Evolutionary conservation across 2,113 vertebrate genomes (phyloP).

Genomic region (Urocitellus parryii): DNA sequence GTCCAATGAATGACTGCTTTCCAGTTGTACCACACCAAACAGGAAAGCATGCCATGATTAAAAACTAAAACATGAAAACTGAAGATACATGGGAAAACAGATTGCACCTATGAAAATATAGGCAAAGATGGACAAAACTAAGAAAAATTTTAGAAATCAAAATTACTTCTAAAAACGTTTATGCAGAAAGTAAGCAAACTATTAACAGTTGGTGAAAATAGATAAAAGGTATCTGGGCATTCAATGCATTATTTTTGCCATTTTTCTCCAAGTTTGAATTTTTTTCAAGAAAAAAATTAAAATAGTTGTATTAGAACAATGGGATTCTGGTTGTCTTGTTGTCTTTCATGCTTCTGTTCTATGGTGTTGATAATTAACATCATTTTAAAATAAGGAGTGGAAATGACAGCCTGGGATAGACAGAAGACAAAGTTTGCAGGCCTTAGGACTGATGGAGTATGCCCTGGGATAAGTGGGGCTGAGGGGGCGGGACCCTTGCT

Average conservation of each 20-base stretch:
- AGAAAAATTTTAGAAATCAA: not conserved
- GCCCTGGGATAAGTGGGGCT: not conserved
- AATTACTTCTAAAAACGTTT: not conserved
- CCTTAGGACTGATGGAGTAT: not conserved
- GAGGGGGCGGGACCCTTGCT: too few relatives aligned
- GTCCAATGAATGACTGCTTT: not conserved
- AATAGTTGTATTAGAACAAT: not conserved
- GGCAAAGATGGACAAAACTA: not conserved
- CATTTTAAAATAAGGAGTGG: not conserved
- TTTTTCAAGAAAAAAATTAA: conserved; percentile 1
- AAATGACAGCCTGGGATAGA: not conserved
- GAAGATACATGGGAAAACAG: not conserved
- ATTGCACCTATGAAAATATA: not conserved
- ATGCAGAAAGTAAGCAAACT: not conserved
- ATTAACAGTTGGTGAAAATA: not conserved
- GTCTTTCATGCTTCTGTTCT: not conserved
- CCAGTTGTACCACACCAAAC: not conserved
- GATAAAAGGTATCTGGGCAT: not conserved
- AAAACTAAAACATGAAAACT: not conserved
- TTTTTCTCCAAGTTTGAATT: not conserved
- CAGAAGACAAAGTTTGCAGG: not conserved
- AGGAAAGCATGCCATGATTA: not conserved
- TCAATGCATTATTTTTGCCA: not conserved
- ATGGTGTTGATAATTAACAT: not conserved
- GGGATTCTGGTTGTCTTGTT: not conserved